These are phyloP conservation scores for Rhinella marina DNA, from an alignment of 2,797 vertebrate genomes.

Conservation along the genomic window DNA sequence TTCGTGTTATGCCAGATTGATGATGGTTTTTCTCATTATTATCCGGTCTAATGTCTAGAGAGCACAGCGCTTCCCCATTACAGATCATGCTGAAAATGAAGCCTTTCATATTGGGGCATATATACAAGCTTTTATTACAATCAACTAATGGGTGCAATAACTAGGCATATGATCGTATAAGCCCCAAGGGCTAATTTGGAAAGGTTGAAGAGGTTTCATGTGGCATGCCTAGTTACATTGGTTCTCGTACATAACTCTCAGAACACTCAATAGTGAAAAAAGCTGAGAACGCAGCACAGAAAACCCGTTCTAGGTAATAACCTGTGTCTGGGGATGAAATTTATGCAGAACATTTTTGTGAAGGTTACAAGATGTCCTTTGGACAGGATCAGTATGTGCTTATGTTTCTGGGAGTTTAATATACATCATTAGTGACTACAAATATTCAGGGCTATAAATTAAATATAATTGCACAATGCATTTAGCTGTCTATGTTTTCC, in stretches of 20 bases:
- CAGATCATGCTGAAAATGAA: background rate
- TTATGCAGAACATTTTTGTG: background rate
- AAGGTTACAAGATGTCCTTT: constrained; percentile 7
- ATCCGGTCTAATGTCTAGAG: background rate
- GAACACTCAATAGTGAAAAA: background rate
- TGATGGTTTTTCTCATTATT: background rate
- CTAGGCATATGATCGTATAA: background rate
- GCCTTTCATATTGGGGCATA: background rate
- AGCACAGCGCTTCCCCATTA: background rate
- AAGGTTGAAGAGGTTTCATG: too few species aligned
- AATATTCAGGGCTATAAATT: background rate
- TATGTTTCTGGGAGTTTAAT: background rate
- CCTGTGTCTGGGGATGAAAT: background rate
- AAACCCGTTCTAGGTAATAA: background rate
- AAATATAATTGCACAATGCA: constrained; percentile 4
- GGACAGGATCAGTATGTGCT: background rate
- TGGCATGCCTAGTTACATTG: too few species aligned
- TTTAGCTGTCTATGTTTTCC: background rate
- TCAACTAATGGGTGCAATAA: background rate
- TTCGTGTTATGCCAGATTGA: background rate
- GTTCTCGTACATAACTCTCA: too few species aligned
- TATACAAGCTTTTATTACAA: background rate
- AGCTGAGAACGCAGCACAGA: background rate
- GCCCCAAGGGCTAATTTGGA: too few species aligned
- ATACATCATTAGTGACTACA: constrained; percentile 4